phyloP scores from a whole-genome alignment of 1,140 invertebrate genomes.

The Nymphalis io region DNA sequence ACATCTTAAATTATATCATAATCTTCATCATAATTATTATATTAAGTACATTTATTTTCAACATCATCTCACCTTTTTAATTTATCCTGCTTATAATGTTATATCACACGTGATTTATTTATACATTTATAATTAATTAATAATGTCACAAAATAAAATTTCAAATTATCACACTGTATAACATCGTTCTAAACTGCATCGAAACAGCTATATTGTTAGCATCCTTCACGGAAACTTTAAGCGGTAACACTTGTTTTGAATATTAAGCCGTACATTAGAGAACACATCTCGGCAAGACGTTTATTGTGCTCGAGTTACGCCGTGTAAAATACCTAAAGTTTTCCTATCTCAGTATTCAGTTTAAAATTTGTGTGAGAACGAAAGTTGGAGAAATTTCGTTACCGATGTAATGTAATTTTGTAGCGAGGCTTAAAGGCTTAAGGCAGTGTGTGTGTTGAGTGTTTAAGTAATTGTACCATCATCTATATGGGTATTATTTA shows the following conservation, averaged over 20 bases:
- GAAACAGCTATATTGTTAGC: not conserved
- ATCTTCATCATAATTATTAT: too few relatives aligned
- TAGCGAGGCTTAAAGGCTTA: not conserved
- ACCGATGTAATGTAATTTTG: not conserved
- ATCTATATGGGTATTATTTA: not conserved
- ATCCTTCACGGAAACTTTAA: conserved; percentile 16
- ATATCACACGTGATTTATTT: too few relatives aligned
- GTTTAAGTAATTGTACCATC: conserved; percentile 1
- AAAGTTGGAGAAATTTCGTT: not conserved
- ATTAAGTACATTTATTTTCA: too few relatives aligned
- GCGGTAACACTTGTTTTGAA: conserved; percentile 27
- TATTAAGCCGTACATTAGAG: conserved; percentile 28
- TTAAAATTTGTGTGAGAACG: conserved; percentile 12
- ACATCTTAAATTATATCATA: too few relatives aligned
- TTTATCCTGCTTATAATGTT: not conserved
- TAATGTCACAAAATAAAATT: not conserved
- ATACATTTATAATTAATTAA: not conserved
- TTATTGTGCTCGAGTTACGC: conserved; percentile 24
- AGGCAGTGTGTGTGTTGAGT: not conserved
- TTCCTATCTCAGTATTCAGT: conserved; percentile 19
- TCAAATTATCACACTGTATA: not conserved
- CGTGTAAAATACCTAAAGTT: conserved; percentile 19
- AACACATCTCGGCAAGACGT: conserved; percentile 19
- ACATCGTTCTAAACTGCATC: not conserved
- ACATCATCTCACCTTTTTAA: too few relatives aligned